Evolutionary conservation across 1,140 invertebrate species (phyloP).

Genomic region (Danaus plexippus): DNA sequence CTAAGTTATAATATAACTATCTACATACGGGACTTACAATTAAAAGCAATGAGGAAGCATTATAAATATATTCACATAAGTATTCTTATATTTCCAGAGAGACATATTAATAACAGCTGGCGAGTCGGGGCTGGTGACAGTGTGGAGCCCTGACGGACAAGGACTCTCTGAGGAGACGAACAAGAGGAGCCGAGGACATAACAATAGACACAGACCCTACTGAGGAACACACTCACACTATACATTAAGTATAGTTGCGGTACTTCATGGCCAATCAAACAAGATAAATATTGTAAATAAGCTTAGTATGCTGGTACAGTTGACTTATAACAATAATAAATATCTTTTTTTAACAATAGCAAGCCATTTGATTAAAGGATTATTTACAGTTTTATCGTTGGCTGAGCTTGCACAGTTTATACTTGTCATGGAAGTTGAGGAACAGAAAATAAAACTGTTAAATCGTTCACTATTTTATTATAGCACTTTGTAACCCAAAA

Average conservation of each 20-base stretch:
- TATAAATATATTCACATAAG: too few species aligned
- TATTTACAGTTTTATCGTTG: too few species aligned
- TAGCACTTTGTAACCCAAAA: slow-evolving; percentile 28
- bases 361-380: too few species aligned
- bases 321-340: too few species aligned
- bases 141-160: slow-evolving; percentile 69
- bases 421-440: too few species aligned
- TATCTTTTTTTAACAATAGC: too few species aligned
- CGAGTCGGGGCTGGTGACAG: slow-evolving; percentile 75
- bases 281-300: too few species aligned
- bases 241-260: neutral
- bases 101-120: slow-evolving; percentile 77
- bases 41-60: too few species aligned
- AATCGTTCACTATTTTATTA: slow-evolving; percentile 11
- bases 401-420: too few species aligned
- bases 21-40: too few species aligned
- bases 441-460: neutral
- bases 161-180: slow-evolving; percentile 22
- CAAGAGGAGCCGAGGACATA: slow-evolving; percentile 23
- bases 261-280: neutral
- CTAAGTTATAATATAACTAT: too few species aligned
- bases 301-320: too few species aligned
- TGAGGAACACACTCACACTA: slow-evolving; percentile 19
- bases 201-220: slow-evolving; percentile 56
- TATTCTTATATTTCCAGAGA: slow-evolving; percentile 47